Conservation (phyloP, 2,797 vertebrate species). For the Choloepus didactylus region DNA sequence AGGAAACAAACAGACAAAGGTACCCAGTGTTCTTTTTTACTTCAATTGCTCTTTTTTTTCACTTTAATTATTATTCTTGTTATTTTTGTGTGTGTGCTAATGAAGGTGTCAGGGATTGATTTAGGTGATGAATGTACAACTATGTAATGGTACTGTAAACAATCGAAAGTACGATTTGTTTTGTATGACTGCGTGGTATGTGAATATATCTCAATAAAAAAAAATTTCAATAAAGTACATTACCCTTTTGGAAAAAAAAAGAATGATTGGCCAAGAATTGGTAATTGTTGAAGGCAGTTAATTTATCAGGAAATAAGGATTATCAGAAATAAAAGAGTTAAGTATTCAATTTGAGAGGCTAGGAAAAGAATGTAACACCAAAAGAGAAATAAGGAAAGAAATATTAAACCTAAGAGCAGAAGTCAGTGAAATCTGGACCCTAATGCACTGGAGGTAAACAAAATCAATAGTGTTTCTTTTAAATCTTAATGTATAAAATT, state of each 20-base stretch:
- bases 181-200: no score
- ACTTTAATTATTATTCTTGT: no score
- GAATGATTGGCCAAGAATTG: background rate
- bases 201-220: no score
- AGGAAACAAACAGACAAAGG: no score
- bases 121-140: no score
- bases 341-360: background rate
- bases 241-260: background rate
- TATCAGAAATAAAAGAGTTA: background rate
- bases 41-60: no score
- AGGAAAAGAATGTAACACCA: background rate
- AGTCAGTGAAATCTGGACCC: background rate
- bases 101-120: no score
- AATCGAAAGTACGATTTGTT: no score
- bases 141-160: no score
- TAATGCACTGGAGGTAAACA: background rate
- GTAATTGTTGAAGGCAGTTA: background rate
- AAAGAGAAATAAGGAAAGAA: background rate
- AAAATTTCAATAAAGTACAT: no score
- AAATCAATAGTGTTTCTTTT: background rate
- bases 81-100: no score
- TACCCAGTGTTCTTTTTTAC: no score
- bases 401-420: background rate
- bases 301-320: background rate
- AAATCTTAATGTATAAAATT: background rate